Conservation (phyloP, 2,888 invertebrate genomes). For the Acleris sparsana region DNA sequence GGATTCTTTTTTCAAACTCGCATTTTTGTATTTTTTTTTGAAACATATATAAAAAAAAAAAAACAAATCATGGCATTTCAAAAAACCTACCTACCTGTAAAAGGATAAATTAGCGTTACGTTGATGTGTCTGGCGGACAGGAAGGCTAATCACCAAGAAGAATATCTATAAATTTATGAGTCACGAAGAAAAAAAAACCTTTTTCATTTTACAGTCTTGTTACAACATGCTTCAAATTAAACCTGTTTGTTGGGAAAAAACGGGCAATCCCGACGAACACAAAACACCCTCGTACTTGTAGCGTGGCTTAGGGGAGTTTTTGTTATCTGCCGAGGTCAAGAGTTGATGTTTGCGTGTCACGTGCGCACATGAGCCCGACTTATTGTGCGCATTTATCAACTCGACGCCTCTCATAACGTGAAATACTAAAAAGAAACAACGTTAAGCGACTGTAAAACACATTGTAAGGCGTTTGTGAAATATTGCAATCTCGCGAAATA, state of each 20-base stretch:
- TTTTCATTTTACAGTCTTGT: background rate
- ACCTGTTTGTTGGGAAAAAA: conserved; percentile 17
- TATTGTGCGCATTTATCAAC: conserved; percentile 38
- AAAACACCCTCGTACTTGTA: conserved; percentile 29
- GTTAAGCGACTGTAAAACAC: conserved; percentile 14
- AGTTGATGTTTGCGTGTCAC: conserved; percentile 32
- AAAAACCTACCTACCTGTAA: too few species aligned
- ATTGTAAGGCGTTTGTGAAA: conserved; percentile 2
- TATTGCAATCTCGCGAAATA: background rate
- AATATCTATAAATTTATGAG: too few species aligned
- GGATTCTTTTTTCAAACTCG: too few species aligned
- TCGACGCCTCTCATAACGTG: conserved; percentile 34
- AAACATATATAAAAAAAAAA: too few species aligned
- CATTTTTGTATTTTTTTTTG: too few species aligned
- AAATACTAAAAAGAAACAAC: conserved; percentile 29
- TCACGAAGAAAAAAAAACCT: background rate
- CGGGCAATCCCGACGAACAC: conserved; percentile 25
- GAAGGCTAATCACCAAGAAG: too few species aligned
- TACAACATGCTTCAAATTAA: conserved; percentile 15
- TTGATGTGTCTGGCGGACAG: too few species aligned
- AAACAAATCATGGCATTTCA: too few species aligned
- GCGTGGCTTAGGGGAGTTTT: conserved; percentile 30
- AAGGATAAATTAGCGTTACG: too few species aligned
- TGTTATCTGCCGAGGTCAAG: conserved; percentile 34
- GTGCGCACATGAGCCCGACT: conserved; percentile 33